A percentile compares a stretch with the other conserved stretches of the same genome.
Conservation (phyloP, 2,113 vertebrate genomes). For the Pyrgilauda ruficollis region DNA sequence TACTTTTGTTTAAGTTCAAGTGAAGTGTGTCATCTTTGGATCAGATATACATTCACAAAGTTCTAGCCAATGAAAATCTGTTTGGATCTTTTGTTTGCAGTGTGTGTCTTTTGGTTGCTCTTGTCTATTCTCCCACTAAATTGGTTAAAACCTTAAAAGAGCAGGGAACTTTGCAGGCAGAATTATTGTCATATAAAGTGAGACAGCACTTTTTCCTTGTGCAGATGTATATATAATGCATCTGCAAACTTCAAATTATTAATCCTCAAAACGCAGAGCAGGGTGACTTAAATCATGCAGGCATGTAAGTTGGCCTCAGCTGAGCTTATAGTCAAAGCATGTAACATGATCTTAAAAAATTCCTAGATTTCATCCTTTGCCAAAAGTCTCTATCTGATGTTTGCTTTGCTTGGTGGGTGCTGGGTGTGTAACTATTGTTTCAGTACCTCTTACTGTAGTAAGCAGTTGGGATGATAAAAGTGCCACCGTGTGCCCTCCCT, state of each 20-base stretch:
- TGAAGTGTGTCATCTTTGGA: not conserved
- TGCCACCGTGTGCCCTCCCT: not conserved
- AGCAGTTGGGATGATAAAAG: not conserved
- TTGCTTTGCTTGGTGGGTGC: not conserved
- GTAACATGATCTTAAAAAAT: not conserved
- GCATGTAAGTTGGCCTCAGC: not conserved
- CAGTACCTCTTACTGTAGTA: not conserved
- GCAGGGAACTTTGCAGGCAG: not conserved
- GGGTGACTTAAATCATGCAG: not conserved
- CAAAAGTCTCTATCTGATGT: not conserved
- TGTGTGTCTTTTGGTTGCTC: not conserved
- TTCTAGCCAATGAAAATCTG: not conserved
- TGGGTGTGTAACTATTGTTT: not conserved
- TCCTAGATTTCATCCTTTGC: not conserved
- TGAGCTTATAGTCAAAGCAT: not conserved
- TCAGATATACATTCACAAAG: not conserved
- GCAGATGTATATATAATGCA: not conserved
- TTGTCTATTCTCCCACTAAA: not conserved
- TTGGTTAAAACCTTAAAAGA: not conserved
- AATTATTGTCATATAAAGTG: rapidly evolving
- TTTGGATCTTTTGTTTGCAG: not conserved
- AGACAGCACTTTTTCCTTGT: not conserved
- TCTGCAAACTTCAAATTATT: not conserved
- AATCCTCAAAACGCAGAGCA: not conserved
- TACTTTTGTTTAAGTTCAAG: not conserved